Evolutionary conservation across 2,797 vertebrate species (phyloP), one percentile per base, ranked within the genome.

Genomic region (Anomalospiza imberbis): DNA sequence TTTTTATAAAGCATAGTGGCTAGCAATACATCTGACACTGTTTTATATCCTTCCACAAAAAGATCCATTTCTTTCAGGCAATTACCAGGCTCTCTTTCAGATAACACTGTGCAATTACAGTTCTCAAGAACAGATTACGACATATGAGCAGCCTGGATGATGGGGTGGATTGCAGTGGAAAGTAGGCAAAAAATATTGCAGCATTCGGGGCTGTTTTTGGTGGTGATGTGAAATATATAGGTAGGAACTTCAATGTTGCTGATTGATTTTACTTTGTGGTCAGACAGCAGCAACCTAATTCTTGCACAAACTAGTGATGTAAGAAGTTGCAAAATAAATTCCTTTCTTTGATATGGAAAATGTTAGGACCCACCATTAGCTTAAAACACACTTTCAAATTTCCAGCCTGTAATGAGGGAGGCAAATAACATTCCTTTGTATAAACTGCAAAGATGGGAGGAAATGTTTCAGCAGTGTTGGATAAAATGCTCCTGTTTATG

Each of bases 51-150:
- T 84, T 84, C 82, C 0, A 1, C 73, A 76, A 26, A 36, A 68
- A 86, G 70, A 88, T 91, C 66, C 55, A 60, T 96, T 95, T 78
- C 94, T 93, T 92, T 77, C 45, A 58, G 88, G 91, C 95, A 91
- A 88, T 96, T 95, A 93, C 83, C 2, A 1, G 61, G 71, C 62
- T 79, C 77, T 86, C 72, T 91, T 86, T 84, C 94, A 89, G 93
- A 83, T 93, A 70, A 96, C n/a, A 32, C 88, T 83, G 88, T 68
- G 88, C 91, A 91, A 63, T 94, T 94, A 48, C 78, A 62, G 89
- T 68, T 79, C 90, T 90, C 10, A 16, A 51, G 83, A 74, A 18
- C 42, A 82, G 91, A 85, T 87, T 60, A 73, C 67, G 58, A 4
- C 1, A 0, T 60, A 13, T 2, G 2, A 74, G 85, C 62, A 75